A percentile compares a stretch with the other conserved stretches of the same genome.
Evolutionary conservation across 37 sponge, comb jelly and placozoan species (phyloP).

Genomic region (Diacarnus erythraeanus): DNA sequence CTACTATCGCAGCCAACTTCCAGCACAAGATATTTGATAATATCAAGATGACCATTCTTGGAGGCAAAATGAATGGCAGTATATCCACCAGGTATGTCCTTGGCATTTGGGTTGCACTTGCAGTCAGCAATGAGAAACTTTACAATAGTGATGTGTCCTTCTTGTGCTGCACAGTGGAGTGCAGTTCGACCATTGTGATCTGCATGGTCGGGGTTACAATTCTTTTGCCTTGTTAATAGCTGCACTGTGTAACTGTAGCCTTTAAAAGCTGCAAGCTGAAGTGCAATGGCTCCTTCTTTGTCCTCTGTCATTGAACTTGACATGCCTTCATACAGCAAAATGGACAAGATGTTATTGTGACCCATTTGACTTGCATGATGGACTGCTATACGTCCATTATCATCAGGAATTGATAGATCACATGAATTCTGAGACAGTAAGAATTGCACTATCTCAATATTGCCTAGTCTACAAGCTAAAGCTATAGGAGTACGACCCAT

Average conservation of each 20-base stretch:
- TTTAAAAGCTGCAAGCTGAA: constrained; percentile 12
- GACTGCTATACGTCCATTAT: constrained; percentile 28
- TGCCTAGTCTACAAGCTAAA: constrained; percentile 20
- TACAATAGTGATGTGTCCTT: constrained; percentile 47
- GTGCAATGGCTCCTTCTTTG: not conserved
- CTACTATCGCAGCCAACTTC: constrained; percentile 20
- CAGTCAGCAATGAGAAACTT: constrained; percentile 46
- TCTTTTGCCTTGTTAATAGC: constrained; percentile 26
- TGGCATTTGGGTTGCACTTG: constrained; percentile 6
- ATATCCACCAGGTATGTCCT: constrained; percentile 21
- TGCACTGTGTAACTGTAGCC: constrained; percentile 33
- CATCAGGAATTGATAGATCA: constrained; percentile 17
- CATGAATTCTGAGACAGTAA: constrained; percentile 38
- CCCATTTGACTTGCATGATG: constrained; percentile 43
- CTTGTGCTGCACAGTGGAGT: constrained; percentile 42
- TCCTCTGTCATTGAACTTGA: constrained; percentile 25
- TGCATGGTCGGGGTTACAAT: constrained; percentile 2
- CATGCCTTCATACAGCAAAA: constrained; percentile 32
- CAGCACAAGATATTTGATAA: constrained; percentile 20
- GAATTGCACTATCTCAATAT: constrained; percentile 38
- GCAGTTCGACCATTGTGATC: constrained; percentile 34
- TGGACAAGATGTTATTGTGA: constrained; percentile 7
- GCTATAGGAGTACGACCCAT: constrained; percentile 29
- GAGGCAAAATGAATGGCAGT: constrained; percentile 52
- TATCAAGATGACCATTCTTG: constrained; percentile 17